Percentiles rank a stretch among this genome's conserved stretches.
phyloP scores from a whole-genome alignment of 2,888 invertebrate species.

The Drosophila mulleri region DNA sequence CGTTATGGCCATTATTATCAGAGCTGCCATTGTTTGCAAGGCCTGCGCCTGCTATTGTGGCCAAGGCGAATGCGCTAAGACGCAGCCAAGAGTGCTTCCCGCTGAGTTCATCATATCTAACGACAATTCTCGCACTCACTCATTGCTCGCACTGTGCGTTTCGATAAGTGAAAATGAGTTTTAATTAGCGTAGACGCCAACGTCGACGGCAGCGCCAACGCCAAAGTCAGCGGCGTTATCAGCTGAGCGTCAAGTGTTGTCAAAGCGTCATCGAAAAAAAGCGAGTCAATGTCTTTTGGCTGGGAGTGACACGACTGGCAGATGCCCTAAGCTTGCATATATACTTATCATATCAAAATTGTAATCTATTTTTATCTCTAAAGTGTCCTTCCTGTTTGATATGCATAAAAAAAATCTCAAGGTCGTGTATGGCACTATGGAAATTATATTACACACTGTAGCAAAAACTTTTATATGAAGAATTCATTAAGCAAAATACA shows the following conservation, averaged over 20 bases:
- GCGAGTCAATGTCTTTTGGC: background rate
- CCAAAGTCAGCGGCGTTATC: slow-evolving; percentile 31
- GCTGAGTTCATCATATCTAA: slow-evolving; percentile 50
- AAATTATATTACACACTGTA: too few species aligned
- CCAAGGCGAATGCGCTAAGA: slow-evolving; percentile 22
- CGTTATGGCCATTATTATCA: slow-evolving; percentile 18
- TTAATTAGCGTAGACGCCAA: slow-evolving; percentile 67
- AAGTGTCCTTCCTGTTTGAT: too few species aligned
- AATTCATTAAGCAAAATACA: too few species aligned
- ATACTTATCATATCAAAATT: too few species aligned
- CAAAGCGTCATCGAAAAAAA: slow-evolving; percentile 34
- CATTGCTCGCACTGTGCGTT: slow-evolving; percentile 55
- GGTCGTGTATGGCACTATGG: too few species aligned
- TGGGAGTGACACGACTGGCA: background rate
- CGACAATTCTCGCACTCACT: slow-evolving; percentile 44
- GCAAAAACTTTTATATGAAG: too few species aligned
- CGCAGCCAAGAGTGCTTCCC: slow-evolving; percentile 5
- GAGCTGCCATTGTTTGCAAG: background rate
- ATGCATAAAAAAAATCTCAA: too few species aligned
- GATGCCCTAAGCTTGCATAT: too few species aligned
- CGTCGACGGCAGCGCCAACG: slow-evolving; percentile 21
- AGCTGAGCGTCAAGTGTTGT: slow-evolving; percentile 55
- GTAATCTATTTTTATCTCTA: too few species aligned
- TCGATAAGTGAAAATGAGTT: slow-evolving; percentile 74
- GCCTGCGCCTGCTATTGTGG: slow-evolving; percentile 26